Evolutionary conservation across 2,797 vertebrate species (phyloP).

Genomic region (Crax fasciolata): DNA sequence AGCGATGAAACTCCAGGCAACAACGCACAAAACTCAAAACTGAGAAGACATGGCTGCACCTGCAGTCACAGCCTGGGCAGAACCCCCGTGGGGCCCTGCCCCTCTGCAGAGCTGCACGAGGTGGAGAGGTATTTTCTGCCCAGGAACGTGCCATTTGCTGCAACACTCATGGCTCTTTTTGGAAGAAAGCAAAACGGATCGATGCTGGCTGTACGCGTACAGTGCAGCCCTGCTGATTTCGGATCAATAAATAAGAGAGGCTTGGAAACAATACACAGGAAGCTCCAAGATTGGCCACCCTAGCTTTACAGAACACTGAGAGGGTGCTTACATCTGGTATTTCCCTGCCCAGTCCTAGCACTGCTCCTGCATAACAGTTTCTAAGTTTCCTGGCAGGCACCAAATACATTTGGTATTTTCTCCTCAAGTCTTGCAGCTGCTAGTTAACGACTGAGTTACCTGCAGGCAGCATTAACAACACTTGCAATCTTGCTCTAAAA

Average conservation of each 20-base stretch:
- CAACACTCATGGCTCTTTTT: background rate
- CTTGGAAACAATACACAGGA: background rate
- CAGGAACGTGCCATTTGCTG: background rate
- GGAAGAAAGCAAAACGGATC: background rate
- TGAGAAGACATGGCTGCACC: background rate
- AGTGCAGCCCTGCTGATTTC: background rate
- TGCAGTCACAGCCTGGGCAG: fast-evolving
- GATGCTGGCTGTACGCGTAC: background rate
- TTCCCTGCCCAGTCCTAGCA: conserved; percentile 2
- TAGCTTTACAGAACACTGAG: background rate
- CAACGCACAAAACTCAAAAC: background rate
- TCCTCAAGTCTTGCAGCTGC: background rate
- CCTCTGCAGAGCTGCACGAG: fast-evolving
- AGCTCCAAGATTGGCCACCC: background rate
- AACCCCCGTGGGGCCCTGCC: background rate
- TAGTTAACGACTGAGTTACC: background rate
- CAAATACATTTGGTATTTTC: conserved; percentile 6
- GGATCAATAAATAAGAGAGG: background rate
- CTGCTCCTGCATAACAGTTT: background rate
- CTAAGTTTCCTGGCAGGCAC: background rate
- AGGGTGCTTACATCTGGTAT: background rate
- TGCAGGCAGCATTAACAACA: background rate
- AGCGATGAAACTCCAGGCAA: background rate
- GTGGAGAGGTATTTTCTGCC: background rate
- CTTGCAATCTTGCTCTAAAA: background rate